Conservation (phyloP, 2,113 vertebrate genomes). For the Dasyornis broadbenti region DNA sequence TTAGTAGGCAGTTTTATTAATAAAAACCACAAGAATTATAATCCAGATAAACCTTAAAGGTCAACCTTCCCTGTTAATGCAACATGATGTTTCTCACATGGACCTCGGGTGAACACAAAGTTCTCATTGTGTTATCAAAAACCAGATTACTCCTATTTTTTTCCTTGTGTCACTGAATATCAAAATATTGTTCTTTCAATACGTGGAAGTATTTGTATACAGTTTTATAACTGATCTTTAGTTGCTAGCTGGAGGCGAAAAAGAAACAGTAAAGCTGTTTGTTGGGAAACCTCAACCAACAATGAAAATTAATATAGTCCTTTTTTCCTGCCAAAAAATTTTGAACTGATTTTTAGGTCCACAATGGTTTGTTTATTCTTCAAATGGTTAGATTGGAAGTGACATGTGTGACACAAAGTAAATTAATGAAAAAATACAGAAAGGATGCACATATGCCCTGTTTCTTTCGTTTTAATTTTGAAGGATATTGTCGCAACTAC, state of each 20-base stretch:
- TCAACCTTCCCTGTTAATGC: conserved; percentile 43
- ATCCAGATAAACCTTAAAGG: conserved; percentile 46
- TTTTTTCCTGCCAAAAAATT: conserved; percentile 50
- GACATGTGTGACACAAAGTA: conserved; percentile 19
- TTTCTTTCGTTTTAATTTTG: conserved; percentile 29
- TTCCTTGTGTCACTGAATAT: conserved; percentile 65
- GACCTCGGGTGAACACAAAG: conserved; percentile 46
- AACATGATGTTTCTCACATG: conserved; percentile 61
- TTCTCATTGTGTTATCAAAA: conserved; percentile 65
- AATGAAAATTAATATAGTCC: conserved; percentile 65
- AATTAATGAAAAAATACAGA: conserved; percentile 48
- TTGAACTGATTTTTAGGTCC: conserved; percentile 37
- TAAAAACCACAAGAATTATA: conserved; percentile 23
- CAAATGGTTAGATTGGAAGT: conserved; percentile 50
- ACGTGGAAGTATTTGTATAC: conserved; percentile 70
- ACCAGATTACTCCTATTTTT: conserved; percentile 26
- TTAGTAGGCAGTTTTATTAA: conserved; percentile 27
- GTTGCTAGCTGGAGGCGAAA: conserved; percentile 73
- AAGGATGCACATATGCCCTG: conserved; percentile 4
- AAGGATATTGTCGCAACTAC: conserved; percentile 28
- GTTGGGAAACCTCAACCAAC: conserved; percentile 69
- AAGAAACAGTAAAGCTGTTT: conserved; percentile 65
- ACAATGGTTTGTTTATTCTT: conserved; percentile 65
- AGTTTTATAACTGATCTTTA: conserved; percentile 73
- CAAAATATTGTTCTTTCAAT: conserved; percentile 79